phyloP scores from a whole-genome alignment of 35 echinoderm and acorn worm species.

The Lytechinus pictus region DNA sequence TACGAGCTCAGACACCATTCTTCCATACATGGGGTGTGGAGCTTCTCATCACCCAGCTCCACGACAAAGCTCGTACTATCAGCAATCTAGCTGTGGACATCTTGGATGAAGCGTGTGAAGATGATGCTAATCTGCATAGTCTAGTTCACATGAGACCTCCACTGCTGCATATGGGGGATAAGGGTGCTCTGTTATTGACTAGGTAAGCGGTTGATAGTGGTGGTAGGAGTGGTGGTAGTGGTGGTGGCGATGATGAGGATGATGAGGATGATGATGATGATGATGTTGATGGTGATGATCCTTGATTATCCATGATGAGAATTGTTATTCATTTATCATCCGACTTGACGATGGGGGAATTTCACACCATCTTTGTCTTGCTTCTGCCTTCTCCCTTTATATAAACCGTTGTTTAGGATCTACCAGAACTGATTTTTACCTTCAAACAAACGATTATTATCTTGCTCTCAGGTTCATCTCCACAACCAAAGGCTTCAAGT shows the following conservation, averaged over 20 bases:
- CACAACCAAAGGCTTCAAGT: conserved; percentile 93
- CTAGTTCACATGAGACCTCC: conserved; percentile 88
- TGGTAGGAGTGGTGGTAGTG: too few species aligned
- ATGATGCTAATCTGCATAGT: conserved; percentile 82
- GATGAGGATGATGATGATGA: too few species aligned
- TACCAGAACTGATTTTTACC: too few species aligned
- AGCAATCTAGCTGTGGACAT: conserved; percentile 75
- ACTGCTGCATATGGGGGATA: conserved; percentile 91
- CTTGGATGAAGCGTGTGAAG: conserved; percentile 95
- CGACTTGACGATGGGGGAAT: too few species aligned
- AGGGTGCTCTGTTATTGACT: conserved; percentile 75
- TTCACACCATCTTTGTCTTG: too few species aligned
- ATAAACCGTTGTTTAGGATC: too few species aligned
- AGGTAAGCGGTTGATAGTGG: conserved; percentile 44
- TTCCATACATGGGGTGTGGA: conserved; percentile 96
- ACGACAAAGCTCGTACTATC: conserved; percentile 77
- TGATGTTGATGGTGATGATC: too few species aligned
- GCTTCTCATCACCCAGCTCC: conserved; percentile 80
- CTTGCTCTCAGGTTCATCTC: conserved; percentile 76
- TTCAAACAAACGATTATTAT: neutral
- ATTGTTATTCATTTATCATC: neutral
- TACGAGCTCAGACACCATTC: conserved; percentile 82
- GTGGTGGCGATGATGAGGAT: too few species aligned
- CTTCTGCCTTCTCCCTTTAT: too few species aligned
- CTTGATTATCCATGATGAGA: too few species aligned